Percentiles rank a stretch among this genome's conserved stretches.
Evolutionary conservation across 2,113 vertebrate genomes (phyloP).

Genomic region (Planiliza haematocheilus): DNA sequence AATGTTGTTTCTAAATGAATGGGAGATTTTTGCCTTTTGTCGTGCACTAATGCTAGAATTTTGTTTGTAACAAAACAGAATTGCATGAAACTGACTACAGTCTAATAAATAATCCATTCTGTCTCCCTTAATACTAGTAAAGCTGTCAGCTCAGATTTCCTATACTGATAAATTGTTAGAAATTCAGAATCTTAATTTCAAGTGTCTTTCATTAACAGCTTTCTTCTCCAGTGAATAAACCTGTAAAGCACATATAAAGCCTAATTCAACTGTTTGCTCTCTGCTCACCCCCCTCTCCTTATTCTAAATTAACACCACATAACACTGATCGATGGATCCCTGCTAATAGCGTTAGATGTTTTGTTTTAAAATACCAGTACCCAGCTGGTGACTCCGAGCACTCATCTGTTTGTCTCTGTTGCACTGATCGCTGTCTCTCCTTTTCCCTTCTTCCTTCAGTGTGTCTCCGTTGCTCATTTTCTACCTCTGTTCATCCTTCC

Average conservation of each 20-base stretch:
- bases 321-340: conserved; percentile 83
- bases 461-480: conserved; percentile 75
- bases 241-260: conserved; percentile 54
- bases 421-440: conserved; percentile 83
- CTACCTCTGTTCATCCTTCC: conserved; percentile 51
- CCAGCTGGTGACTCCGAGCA: conserved; percentile 87
- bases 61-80: conserved; percentile 27
- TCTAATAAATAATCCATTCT: conserved; percentile 52
- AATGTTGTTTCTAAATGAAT: conserved; percentile 66
- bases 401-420: conserved; percentile 82
- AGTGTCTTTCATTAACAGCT: conserved; percentile 3
- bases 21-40: conserved; percentile 51
- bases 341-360: conserved; percentile 84
- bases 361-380: conserved; percentile 92
- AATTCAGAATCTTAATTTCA: conserved; percentile 15
- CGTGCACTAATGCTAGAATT: conserved; percentile 26
- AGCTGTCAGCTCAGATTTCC: conserved; percentile 5
- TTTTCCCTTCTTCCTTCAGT: conserved; percentile 22
- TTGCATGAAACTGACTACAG: conserved; percentile 22
- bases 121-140: conserved; percentile 28
- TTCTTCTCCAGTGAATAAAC: conserved; percentile 43
- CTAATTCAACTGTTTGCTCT: conserved; percentile 12
- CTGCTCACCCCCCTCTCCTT: conserved; percentile 31
- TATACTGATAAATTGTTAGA: conserved; percentile 22
- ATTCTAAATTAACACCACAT: conserved; percentile 81